Evolutionary conservation across 2,113 vertebrate species (phyloP).

Genomic region (Proteles cristata): DNA sequence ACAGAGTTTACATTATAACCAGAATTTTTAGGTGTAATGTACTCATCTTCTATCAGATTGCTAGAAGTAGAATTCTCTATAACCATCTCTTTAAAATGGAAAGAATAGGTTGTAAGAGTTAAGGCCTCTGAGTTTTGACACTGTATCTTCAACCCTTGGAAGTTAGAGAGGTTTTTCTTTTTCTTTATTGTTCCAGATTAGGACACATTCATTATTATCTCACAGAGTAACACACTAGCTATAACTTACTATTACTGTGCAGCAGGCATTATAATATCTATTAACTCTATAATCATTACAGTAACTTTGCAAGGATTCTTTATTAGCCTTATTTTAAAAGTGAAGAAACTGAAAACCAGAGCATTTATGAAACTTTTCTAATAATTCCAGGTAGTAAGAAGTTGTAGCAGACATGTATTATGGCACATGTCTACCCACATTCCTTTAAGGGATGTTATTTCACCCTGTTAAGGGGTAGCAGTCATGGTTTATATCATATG

Average conservation of each 20-base stretch:
- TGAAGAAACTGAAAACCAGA: conserved; percentile 8
- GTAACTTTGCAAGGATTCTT: not conserved
- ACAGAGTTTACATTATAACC: conserved; percentile 16
- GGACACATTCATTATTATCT: not conserved
- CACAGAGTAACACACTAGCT: not conserved
- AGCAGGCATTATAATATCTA: not conserved
- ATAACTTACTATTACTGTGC: not conserved
- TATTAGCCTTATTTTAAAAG: conserved; percentile 20
- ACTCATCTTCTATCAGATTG: not conserved
- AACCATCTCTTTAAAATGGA: not conserved
- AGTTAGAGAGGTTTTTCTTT: not conserved
- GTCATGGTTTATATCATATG: not conserved
- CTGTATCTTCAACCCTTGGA: not conserved
- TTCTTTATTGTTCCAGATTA: not conserved
- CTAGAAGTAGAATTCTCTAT: not conserved
- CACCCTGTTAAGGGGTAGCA: not conserved
- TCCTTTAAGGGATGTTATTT: not conserved
- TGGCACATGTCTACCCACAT: not conserved
- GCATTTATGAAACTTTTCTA: conserved; percentile 25
- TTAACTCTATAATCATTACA: conserved; percentile 28
- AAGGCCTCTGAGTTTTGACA: not conserved
- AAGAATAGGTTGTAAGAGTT: not conserved
- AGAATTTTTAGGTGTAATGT: not conserved
- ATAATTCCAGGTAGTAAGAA: not conserved
- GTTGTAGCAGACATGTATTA: not conserved